Evolutionary conservation across 2,888 invertebrate genomes (phyloP).

Genomic region (Microchrysa polita): DNA sequence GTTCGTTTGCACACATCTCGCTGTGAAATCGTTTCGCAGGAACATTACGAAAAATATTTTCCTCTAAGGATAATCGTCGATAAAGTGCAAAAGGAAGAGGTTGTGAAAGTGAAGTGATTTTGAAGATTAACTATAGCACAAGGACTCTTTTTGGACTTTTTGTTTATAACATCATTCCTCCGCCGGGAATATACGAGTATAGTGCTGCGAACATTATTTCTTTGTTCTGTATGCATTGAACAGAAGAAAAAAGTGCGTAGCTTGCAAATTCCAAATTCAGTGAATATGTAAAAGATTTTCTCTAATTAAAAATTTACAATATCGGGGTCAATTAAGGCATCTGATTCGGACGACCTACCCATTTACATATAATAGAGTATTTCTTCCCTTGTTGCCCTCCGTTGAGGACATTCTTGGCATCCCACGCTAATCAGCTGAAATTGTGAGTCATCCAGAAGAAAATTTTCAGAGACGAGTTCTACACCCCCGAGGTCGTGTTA

Average conservation of each 20-base stretch:
- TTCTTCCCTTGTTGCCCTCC: neutral
- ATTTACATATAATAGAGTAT: neutral
- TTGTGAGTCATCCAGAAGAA: conserved; percentile 26
- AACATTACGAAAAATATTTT: conserved; percentile 1
- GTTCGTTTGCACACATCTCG: conserved; percentile 41
- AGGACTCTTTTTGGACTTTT: no score
- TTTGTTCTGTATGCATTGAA: no score
- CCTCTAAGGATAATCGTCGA: neutral
- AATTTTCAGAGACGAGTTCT: conserved; percentile 27
- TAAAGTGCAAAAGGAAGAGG: neutral
- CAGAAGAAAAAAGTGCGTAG: no score
- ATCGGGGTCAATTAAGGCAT: no score
- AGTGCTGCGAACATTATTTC: no score
- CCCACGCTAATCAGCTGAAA: conserved; percentile 36
- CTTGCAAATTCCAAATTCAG: neutral
- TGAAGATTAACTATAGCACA: neutral
- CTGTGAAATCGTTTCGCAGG: conserved; percentile 28
- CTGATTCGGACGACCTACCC: neutral
- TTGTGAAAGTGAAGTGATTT: conserved; percentile 18
- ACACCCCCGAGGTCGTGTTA: neutral
- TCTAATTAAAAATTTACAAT: conserved; percentile 18
- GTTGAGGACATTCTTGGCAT: conserved; percentile 15
- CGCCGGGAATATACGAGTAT: no score
- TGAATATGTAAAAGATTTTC: conserved; percentile 27
- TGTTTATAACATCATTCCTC: no score